Percentiles rank a stretch among this genome's conserved stretches.
Evolutionary conservation across 2,797 vertebrate species (phyloP).

Genomic region (Clarias fuscus): DNA sequence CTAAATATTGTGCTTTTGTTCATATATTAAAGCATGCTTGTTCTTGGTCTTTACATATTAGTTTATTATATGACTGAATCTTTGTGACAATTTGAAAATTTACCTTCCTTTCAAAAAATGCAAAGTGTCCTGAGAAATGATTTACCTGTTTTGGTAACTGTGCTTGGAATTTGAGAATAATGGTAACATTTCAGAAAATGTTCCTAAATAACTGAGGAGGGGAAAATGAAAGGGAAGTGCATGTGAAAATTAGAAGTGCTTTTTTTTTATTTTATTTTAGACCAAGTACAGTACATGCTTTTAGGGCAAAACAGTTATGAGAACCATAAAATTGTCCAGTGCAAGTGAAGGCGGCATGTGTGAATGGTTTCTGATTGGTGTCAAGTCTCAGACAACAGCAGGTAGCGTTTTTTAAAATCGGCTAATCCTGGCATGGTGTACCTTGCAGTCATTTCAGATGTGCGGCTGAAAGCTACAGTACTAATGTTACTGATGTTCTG

Average conservation of each 20-base stretch:
- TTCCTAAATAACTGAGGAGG: not conserved
- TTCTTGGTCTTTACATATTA: not conserved
- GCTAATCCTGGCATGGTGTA: not conserved
- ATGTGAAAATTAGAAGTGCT: not conserved
- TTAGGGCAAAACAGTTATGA: not conserved
- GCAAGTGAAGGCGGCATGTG: not conserved
- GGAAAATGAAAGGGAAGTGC: not conserved
- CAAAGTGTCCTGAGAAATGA: not conserved
- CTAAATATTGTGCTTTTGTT: not conserved
- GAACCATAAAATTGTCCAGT: not conserved
- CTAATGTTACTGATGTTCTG: not conserved
- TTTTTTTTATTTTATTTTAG: not conserved
- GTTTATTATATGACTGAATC: not conserved
- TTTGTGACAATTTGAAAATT: not conserved
- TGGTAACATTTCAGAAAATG: not conserved
- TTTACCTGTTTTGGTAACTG: not conserved
- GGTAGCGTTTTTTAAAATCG: conserved; percentile 13
- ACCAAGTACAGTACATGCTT: not conserved
- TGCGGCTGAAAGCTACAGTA: not conserved
- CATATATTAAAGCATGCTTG: not conserved
- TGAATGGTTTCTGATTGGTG: conserved; percentile 37
- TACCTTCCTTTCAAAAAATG: not conserved
- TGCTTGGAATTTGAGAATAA: not conserved
- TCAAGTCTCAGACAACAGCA: conserved; percentile 9
- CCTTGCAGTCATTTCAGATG: not conserved